These are phyloP conservation scores for Noctua pronuba DNA, from an alignment of 2,888 invertebrate species.

Conservation along the genomic window DNA sequence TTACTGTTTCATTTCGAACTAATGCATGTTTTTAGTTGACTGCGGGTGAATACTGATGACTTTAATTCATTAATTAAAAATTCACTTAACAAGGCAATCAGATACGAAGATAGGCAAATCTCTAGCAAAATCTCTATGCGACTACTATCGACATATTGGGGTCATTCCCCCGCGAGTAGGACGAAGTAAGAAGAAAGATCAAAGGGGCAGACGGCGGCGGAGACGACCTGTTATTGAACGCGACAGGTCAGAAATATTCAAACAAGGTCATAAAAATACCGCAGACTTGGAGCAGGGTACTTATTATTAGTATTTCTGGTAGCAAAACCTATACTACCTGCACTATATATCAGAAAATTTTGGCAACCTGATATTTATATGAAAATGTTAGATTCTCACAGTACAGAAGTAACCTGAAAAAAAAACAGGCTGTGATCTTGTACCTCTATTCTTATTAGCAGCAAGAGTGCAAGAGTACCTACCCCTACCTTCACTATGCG, in stretches of 20 bases:
- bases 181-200: slow-evolving; percentile 81
- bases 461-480: background rate
- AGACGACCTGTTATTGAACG: slow-evolving; percentile 79
- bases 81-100: slow-evolving; percentile 59
- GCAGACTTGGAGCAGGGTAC: background rate
- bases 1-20: background rate
- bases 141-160: slow-evolving; percentile 90
- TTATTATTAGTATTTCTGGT: background rate
- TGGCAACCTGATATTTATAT: background rate
- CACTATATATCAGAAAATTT: background rate
- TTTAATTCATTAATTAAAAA: no score
- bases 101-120: slow-evolving; percentile 85
- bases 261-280: background rate
- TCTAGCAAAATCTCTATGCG: slow-evolving; percentile 89
- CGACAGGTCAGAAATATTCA: slow-evolving; percentile 74
- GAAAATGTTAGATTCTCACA: background rate
- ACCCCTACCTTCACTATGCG: background rate
- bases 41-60: background rate
- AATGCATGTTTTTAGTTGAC: background rate
- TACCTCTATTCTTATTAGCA: background rate
- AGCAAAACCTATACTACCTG: background rate
- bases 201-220: slow-evolving; percentile 79
- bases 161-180: slow-evolving; percentile 87
- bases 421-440: background rate
- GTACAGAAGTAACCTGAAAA: background rate